Evolutionary conservation across 2,113 vertebrate genomes (phyloP).

Genomic region (Myotis brandtii): DNA sequence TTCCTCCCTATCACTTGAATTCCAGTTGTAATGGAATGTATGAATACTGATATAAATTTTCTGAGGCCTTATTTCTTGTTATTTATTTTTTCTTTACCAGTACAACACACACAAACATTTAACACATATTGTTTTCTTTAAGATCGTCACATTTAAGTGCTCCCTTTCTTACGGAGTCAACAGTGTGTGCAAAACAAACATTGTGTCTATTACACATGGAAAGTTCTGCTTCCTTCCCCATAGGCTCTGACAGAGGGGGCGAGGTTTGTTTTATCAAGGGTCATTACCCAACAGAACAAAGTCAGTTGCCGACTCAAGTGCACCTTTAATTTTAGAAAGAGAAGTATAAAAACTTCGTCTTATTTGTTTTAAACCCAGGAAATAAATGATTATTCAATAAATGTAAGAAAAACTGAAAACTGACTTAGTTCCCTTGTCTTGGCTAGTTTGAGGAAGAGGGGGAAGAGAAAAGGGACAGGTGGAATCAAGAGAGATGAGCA

Average conservation of each 20-base stretch:
- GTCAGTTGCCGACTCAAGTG: background rate
- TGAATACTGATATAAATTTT: background rate
- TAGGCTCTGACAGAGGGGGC: background rate
- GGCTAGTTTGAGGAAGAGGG: background rate
- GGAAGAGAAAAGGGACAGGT: background rate
- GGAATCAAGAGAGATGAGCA: background rate
- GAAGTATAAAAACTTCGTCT: background rate
- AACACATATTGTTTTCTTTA: slow-evolving; percentile 17
- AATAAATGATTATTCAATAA: slow-evolving; percentile 17
- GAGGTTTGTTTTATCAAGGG: background rate
- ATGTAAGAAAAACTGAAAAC: background rate
- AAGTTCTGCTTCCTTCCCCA: background rate
- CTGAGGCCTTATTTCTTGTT: background rate
- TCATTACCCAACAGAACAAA: background rate
- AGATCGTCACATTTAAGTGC: background rate
- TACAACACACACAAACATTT: background rate
- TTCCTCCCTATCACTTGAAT: background rate
- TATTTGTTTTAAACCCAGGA: slow-evolving; percentile 45
- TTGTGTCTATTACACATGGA: background rate
- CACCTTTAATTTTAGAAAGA: slow-evolving; percentile 14
- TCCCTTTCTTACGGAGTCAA: background rate
- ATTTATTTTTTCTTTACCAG: slow-evolving; percentile 26
- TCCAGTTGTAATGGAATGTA: slow-evolving; percentile 4
- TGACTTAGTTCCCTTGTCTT: background rate
- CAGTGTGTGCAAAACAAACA: slow-evolving; percentile 41